phyloP scores from a whole-genome alignment of 2,888 invertebrate genomes.

The Nysson spinosus region DNA sequence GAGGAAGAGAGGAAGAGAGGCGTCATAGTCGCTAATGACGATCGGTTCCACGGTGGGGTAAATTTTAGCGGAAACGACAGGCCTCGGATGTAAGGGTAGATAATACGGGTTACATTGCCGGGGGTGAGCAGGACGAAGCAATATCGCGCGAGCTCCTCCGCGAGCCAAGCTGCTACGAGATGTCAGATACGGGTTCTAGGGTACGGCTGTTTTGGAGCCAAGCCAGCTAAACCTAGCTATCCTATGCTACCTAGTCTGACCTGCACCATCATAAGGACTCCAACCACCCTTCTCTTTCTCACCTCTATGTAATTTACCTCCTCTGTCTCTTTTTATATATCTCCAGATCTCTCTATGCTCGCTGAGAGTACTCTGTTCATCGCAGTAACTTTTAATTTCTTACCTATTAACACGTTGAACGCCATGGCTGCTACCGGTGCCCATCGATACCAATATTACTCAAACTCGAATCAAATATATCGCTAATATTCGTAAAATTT shows the following conservation, averaged over 20 bases:
- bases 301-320: conserved; percentile 12
- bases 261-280: conserved; percentile 44
- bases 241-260: conserved; percentile 48
- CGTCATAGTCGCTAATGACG: conserved; percentile 46
- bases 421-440: too few species aligned
- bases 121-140: conserved; percentile 61
- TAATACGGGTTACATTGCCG: conserved; percentile 52
- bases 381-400: too few species aligned
- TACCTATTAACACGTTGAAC: too few species aligned
- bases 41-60: conserved; percentile 43
- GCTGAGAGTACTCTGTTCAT: too few species aligned
- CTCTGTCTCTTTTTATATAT: not conserved
- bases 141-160: conserved; percentile 62
- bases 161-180: conserved; percentile 69
- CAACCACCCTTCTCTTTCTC: conserved; percentile 47
- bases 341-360: conserved; percentile 11
- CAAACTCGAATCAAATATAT: too few species aligned
- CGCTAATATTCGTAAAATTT: too few species aligned
- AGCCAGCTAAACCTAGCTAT: conserved; percentile 66
- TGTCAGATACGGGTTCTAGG: conserved; percentile 62
- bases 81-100: conserved; percentile 49
- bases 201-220: conserved; percentile 62
- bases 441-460: too few species aligned
- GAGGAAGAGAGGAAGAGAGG: conserved; percentile 16
- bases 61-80: conserved; percentile 48